Evolutionary conservation across 2,113 vertebrate genomes (phyloP), one percentile per base, ranked within the genome.

Genomic region (Xenopus laevis): DNA sequence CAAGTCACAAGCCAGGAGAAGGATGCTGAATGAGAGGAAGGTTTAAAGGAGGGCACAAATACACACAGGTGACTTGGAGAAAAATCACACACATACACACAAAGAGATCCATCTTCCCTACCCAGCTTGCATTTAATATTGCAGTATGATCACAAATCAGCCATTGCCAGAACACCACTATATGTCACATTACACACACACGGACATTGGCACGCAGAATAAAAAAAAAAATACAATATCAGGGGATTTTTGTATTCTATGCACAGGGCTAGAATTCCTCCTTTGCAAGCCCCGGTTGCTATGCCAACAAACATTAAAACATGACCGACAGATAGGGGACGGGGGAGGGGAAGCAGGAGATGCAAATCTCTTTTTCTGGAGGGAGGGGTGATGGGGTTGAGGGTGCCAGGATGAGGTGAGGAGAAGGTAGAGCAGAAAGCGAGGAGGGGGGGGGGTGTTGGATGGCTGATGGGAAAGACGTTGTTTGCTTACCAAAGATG

Each of bases 401-500:
- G 72, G 72, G 72, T 75, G 72, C 74, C 74, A 71, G 67, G 68
- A 77, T 71, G 74, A 71, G 74, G 74, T 55, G 67, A 68, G 68
- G 60, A 64, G 67, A 62, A 66, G 45, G 40, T 66, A 33, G 55
- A 83, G 82, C 78, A 83, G 76, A 80, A 72, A 65, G 13, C 47
- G 78, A n/a, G n/a, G n/a, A n/a, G n/a, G 72, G 81, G 79, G 77
- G 84, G 78, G 82, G 82, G 82, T 82, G 81, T 59, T 72, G 77
- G 81, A 80, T 11, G 16, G 16, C 7, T 15, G 52, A 15, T 17
- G 52, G 16, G 52, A n/a, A n/a, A 55, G 84, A 83, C 81, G 82
- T n/a, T 23, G 50, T 84, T 82, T 66, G 84, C 94, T 94, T 88
- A 98, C 97, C 92, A 98, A 93, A 83, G 97, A 98, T 77, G 97